phyloP scores from a whole-genome alignment of 2,888 invertebrate species.

The Arctia plantaginis region DNA sequence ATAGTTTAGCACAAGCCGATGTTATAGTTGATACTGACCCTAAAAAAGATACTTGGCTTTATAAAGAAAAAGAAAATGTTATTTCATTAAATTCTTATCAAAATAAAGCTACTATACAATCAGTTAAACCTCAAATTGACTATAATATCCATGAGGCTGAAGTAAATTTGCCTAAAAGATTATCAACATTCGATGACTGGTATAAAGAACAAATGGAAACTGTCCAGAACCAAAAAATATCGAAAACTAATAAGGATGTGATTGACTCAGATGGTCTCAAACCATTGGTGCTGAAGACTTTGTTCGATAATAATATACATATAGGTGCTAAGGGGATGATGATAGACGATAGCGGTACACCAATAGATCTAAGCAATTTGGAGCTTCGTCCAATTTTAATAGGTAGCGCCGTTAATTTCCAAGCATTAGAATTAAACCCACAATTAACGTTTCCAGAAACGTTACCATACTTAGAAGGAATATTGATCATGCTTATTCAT shows the following conservation, averaged over 20 bases:
- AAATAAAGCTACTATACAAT: not conserved
- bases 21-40: not conserved
- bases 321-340: slow-evolving; percentile 54
- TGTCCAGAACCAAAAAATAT: slow-evolving; percentile 41
- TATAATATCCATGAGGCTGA: not conserved
- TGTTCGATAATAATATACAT: slow-evolving; percentile 58
- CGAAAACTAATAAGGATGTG: slow-evolving; percentile 36
- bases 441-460: slow-evolving; percentile 31
- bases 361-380: slow-evolving; percentile 49
- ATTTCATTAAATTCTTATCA: not conserved
- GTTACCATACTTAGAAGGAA: slow-evolving; percentile 60
- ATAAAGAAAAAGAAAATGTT: not conserved
- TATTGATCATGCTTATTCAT: slow-evolving; percentile 59
- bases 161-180: not conserved
- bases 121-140: not conserved
- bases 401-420: slow-evolving; percentile 56
- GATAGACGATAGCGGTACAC: slow-evolving; percentile 42
- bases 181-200: slow-evolving; percentile 60
- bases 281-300: slow-evolving; percentile 54
- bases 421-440: slow-evolving; percentile 28
- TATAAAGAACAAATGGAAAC: slow-evolving; percentile 57
- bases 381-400: slow-evolving; percentile 66
- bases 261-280: slow-evolving; percentile 52
- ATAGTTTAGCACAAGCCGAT: not conserved
- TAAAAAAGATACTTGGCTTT: not conserved